Evolutionary conservation across 2,113 vertebrate genomes (phyloP).

Genomic region (Bettongia penicillata): DNA sequence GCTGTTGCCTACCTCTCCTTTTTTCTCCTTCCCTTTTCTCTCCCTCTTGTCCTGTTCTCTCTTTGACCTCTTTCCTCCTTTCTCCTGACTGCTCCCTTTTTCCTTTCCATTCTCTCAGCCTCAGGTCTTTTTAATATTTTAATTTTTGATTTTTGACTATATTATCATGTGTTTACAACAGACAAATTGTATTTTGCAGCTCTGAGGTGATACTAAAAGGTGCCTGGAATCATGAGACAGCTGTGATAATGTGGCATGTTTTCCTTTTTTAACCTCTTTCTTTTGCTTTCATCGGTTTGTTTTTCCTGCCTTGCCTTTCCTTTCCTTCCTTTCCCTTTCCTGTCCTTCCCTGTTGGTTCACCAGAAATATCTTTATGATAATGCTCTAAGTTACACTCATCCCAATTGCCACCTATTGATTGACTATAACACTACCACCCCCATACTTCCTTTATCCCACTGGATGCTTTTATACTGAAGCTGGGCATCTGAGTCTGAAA

Average conservation of each 20-base stretch:
- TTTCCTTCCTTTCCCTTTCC: background rate
- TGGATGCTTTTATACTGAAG: background rate
- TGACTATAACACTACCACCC: background rate
- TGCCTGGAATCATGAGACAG: constrained; percentile 75
- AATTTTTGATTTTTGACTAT: constrained; percentile 85
- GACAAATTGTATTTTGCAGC: constrained; percentile 84
- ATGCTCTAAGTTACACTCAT: background rate
- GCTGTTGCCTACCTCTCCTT: background rate
- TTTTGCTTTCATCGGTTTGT: constrained; percentile 51
- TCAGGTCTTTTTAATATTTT: constrained; percentile 83
- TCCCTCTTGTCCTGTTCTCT: background rate
- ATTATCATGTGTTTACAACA: constrained; percentile 83
- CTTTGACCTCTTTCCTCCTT: background rate
- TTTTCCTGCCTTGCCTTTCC: background rate
- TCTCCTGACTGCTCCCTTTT: background rate
- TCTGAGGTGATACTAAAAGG: constrained; percentile 80
- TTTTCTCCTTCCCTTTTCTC: background rate
- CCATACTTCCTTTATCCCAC: background rate
- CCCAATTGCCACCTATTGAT: background rate
- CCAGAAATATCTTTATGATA: background rate
- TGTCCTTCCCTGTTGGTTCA: background rate
- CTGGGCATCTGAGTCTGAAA: background rate
- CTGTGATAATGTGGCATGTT: constrained; percentile 71
- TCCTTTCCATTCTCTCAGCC: constrained; percentile 62
- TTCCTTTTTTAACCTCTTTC: constrained; percentile 45